Conservation (phyloP, 1,140 invertebrate species). For the Theocolax elegans region DNA sequence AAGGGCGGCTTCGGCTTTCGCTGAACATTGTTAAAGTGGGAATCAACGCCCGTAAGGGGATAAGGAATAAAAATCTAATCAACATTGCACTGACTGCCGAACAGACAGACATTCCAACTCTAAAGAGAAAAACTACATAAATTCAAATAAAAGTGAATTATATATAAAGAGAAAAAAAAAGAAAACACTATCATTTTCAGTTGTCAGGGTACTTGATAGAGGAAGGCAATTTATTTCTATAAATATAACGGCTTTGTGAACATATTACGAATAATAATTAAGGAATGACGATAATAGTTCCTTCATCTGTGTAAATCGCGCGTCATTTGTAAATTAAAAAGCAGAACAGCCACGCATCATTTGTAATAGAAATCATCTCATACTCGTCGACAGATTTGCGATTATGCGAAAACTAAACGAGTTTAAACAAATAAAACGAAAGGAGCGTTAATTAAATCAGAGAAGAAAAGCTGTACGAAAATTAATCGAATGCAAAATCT, state of each 20-base stretch:
- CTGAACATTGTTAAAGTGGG: not conserved
- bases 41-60: not conserved
- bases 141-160: slow-evolving; percentile 44
- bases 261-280: slow-evolving; percentile 54
- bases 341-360: slow-evolving; percentile 50
- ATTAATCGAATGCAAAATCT: slow-evolving; percentile 56
- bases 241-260: slow-evolving; percentile 51
- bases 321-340: slow-evolving; percentile 55
- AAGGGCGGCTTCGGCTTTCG: slow-evolving; percentile 20
- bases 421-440: slow-evolving; percentile 45
- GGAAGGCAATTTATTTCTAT: slow-evolving; percentile 49
- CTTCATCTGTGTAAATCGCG: slow-evolving; percentile 64
- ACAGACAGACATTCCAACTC: slow-evolving; percentile 64
- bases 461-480: slow-evolving; percentile 53
- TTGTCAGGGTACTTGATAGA: slow-evolving; percentile 50
- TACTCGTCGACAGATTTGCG: slow-evolving; percentile 49
- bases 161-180: too few relatives aligned
- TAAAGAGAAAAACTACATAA: slow-evolving; percentile 41
- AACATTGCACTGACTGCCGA: slow-evolving; percentile 46
- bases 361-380: slow-evolving; percentile 57
- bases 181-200: slow-evolving; percentile 50
- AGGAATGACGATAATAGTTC: slow-evolving; percentile 62
- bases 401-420: slow-evolving; percentile 33
- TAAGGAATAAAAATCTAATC: slow-evolving; percentile 38
- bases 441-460: slow-evolving; percentile 46